Evolutionary conservation across 2,888 invertebrate species (phyloP).

Genomic region (Stenodera caucasica): DNA sequence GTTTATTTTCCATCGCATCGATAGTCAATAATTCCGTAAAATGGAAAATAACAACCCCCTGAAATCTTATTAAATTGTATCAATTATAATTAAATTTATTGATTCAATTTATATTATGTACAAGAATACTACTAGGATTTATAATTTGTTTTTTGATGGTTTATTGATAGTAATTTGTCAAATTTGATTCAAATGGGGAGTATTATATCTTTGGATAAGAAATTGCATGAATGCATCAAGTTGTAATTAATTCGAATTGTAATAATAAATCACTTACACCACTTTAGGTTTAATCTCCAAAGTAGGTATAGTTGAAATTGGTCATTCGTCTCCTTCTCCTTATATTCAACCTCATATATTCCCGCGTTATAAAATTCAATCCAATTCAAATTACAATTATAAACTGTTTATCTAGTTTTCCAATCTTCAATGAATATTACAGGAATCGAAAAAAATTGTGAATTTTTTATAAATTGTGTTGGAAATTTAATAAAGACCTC

Average conservation of each 20-base stretch:
- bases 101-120: too few species aligned
- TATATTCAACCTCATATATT: constrained; percentile 1
- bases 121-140: too few species aligned
- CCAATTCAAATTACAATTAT: neutral
- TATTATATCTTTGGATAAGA: neutral
- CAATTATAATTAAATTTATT: too few species aligned
- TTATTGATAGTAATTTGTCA: too few species aligned
- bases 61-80: too few species aligned
- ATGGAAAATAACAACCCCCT: neutral
- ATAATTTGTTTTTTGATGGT: too few species aligned
- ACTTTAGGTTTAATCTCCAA: neutral
- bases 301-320: constrained; percentile 2
- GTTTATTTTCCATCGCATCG: constrained; percentile 31
- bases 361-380: neutral
- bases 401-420: neutral
- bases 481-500: neutral
- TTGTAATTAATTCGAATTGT: constrained; percentile 7
- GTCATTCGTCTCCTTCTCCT: neutral
- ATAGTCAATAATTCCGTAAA: neutral
- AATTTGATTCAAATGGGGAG: too few species aligned
- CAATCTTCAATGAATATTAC: too few species aligned
- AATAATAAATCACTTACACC: constrained; percentile 4
- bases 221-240: constrained; percentile 3
- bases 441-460: too few species aligned
- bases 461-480: too few species aligned